Percentiles rank a stretch among this genome's conserved stretches.
phyloP scores from a whole-genome alignment of 2,797 vertebrate genomes.

The Melanotaenia boesemani region DNA sequence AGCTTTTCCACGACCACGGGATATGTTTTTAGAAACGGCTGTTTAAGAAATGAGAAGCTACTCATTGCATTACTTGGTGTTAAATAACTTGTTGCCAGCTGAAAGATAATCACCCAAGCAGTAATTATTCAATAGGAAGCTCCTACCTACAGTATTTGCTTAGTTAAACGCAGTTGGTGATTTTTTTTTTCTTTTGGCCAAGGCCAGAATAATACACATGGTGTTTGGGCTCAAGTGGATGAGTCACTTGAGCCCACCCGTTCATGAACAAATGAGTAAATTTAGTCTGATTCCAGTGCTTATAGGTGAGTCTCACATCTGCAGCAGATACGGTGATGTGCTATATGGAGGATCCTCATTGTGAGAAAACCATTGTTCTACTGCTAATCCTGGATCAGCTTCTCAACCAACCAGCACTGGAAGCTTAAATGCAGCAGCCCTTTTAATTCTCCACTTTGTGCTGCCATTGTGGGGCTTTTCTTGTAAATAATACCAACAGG shows the following conservation, averaged over 20 bases:
- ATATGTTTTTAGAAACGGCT: no score
- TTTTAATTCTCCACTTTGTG: conserved; percentile 74
- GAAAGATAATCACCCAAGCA: no score
- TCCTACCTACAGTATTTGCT: no score
- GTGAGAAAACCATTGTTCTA: conserved; percentile 77
- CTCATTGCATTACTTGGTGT: no score
- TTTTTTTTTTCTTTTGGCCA: background rate
- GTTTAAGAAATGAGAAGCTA: no score
- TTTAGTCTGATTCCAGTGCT: conserved; percentile 57
- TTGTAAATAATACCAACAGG: conserved; percentile 70
- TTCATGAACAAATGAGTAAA: conserved; percentile 61
- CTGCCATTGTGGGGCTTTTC: conserved; percentile 65
- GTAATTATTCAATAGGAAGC: no score
- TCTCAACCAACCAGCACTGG: conserved; percentile 75
- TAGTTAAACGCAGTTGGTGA: no score
- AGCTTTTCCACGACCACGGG: no score
- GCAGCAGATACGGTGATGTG: conserved; percentile 60
- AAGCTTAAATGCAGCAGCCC: conserved; percentile 77
- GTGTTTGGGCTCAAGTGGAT: conserved; percentile 13
- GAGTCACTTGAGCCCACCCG: conserved; percentile 47
- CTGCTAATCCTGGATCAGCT: conserved; percentile 77
- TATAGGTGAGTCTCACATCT: conserved; percentile 72
- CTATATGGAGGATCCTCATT: conserved; percentile 76
- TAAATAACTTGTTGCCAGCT: no score
- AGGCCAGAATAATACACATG: conserved; percentile 35